Evolutionary conservation across 2,888 invertebrate species (phyloP), one percentile per base, ranked within the genome.

Genomic region (Xestia xanthographa): DNA sequence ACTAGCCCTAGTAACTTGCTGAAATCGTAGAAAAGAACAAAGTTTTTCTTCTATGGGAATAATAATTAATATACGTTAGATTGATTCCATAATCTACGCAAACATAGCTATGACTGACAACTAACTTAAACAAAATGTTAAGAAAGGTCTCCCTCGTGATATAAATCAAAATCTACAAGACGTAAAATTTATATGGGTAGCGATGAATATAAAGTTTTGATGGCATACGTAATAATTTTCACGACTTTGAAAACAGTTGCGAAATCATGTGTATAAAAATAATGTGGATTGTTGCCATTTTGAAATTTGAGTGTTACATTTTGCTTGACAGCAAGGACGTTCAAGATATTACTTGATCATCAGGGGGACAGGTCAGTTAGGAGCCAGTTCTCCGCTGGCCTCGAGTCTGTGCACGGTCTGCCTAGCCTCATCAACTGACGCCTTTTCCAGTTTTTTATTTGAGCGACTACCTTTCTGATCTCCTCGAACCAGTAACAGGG

Each of bases 141-240:
- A 26, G 3, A 48, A 38, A 48, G 14, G 4, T 17, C 3, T 45
- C 26, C 11, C 17, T 72, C 73, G 29, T 72, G 48, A 72, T n/a
- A 53, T 41, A 45, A 58, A 58, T 58, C 45, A 8, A 73, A 48
- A 72, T 48, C 26, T 26, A 58, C 45, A 60, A 22, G 29, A 60
- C 45, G 26, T 73, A 60, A 60, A 72, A 38, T 58, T 26, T 67
- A 22, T 66, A 71, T 29, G 50, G 17, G 11, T 26, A 53, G 29
- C 50, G 26, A 53, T 68, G 53, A 67, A 50, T 66, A 67, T 68
- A 29, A 72, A 53, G 8, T 29, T 72, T 67, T 53, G 29, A 72
- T 72, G 68, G 41, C 41, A 17, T 38, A 17, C 29, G 5, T 56
- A 26, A 70, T 45, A 20, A 34, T 73, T 70, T 20, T 11, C n/a